These are phyloP conservation scores for Cossypha niveicapilla DNA, from an alignment of 2,797 vertebrate genomes.

Conservation along the genomic window DNA sequence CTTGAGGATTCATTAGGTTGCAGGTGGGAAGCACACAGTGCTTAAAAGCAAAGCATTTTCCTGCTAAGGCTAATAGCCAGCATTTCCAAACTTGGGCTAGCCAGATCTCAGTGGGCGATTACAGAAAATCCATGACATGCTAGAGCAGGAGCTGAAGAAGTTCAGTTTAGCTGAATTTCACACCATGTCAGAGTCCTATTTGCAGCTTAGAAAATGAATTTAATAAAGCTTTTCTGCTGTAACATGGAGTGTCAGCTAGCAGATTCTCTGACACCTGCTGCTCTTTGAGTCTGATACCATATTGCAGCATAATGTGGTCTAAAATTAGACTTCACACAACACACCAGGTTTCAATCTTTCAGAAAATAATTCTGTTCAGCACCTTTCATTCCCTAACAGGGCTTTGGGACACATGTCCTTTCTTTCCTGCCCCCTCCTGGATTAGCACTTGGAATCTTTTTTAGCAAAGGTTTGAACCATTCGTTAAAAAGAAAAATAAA, in stretches of 20 bases:
- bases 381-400: conserved; percentile 13
- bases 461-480: neutral
- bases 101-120: conserved; percentile 45
- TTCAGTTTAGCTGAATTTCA: conserved; percentile 37
- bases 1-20: conserved; percentile 32
- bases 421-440: conserved; percentile 2
- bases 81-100: conserved; percentile 20
- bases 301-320: conserved; percentile 63
- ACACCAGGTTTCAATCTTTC: conserved; percentile 56
- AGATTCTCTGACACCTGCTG: conserved; percentile 69
- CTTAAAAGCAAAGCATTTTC: conserved; percentile 18
- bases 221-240: conserved; percentile 44
- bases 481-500: neutral
- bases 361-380: conserved; percentile 57
- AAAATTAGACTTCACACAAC: conserved; percentile 67
- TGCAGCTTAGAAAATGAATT: conserved; percentile 44
- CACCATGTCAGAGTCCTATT: conserved; percentile 52
- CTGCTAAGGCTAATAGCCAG: conserved; percentile 28
- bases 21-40: neutral
- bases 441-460: neutral
- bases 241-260: conserved; percentile 36
- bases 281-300: conserved; percentile 62
- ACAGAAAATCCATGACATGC: conserved; percentile 45
- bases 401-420: neutral
- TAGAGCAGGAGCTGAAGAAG: conserved; percentile 32